Evolutionary conservation across 2,113 vertebrate genomes (phyloP), one percentile per base, ranked within the genome.

Genomic region (Anoura caudifer): DNA sequence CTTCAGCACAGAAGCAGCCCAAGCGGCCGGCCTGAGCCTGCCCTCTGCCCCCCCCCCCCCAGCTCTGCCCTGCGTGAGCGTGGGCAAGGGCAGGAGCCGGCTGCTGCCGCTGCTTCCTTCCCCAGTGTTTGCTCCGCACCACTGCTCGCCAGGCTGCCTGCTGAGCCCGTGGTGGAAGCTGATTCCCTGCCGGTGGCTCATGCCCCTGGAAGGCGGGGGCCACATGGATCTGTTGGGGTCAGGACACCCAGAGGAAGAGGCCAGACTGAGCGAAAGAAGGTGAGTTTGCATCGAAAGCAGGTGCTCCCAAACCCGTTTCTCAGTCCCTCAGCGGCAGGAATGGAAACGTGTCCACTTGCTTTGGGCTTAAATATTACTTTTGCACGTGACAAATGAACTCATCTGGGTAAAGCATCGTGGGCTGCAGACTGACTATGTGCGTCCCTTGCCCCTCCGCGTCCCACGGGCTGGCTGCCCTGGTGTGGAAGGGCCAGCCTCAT

Each of bases 341-440:
- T 14, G 8, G 12, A 41, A 41, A 7, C 7, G 2, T 4, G 28
- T 12, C 15, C 31, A 2, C 22, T 50, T 52, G 26, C 56, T 47
- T 50, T 88, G 14, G 3, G 9, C 20, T 33, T 20, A 10, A 45
- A 15, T 1, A 1, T 4, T 3, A 5, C 8, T 76, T 85, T 22
- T 43, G 56, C 87, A 31, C 24, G 0, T 24, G 77, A 24, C 28
- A 33, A 50, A 33, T 47, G 20, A 19, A 16, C 61, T n/a, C 45
- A 52, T 56, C 72, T 7, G 0, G 20, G 7, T 4, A 26, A 7
- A 50, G 5, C 26, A 15, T 52, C 38, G 1, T 5, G 8, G 1
- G 0, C 22, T 2, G 0, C 2, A 33, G 17, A 2, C n/a, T 3
- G 4, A 12, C 9, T 3, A 10, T 10, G 33, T 14, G 54, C 4